Evolutionary conservation across 2,888 invertebrate genomes (phyloP), one percentile per base, ranked within the genome.

Genomic region (Tipula confusa): DNA sequence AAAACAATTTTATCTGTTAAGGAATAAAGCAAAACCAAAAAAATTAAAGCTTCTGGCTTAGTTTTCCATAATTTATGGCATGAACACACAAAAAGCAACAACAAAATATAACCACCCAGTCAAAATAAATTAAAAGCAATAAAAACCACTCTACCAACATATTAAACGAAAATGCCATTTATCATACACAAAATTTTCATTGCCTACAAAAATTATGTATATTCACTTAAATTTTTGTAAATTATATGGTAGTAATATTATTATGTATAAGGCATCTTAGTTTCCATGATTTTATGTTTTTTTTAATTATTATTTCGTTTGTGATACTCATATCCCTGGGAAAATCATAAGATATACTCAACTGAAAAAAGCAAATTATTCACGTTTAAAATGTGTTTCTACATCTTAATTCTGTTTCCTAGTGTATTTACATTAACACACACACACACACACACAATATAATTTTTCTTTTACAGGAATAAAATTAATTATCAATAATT

Each of bases 41-140:
- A 64, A 24, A 9, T 24, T 24, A 24, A 24, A 11, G 64, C 64
- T 64, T 64, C 64, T 64, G 64, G 64, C 64, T 64, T 64, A 64
- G 64, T 64, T 64, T 43, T 64, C 24, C 64, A 64, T 64, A 64
- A 64, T 64, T 64, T 64, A 64, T 64, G 64, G 64, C 64, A 64
- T 64, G 64, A 24, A 64, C 64, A 64, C 43, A 43, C 15, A 43
- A 15, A 43, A 43, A n/a, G 15, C 15, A 43, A 43, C 43, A 43
- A 64, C n/a, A 64, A 64, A 64, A 24, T n/a, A 9, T 24, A 64
- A 9, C 64, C 64, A 64, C 18, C 64, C 24, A 64, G 64, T 64
- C 64, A 64, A 64, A 64, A 64, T 64, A 64, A 64, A 64, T 64
- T 64, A 64, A 64, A 24, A 64, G 24, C 64, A 64, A 64, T 64